phyloP scores from a whole-genome alignment of 2,113 vertebrate species.

The Aepyceros melampus region DNA sequence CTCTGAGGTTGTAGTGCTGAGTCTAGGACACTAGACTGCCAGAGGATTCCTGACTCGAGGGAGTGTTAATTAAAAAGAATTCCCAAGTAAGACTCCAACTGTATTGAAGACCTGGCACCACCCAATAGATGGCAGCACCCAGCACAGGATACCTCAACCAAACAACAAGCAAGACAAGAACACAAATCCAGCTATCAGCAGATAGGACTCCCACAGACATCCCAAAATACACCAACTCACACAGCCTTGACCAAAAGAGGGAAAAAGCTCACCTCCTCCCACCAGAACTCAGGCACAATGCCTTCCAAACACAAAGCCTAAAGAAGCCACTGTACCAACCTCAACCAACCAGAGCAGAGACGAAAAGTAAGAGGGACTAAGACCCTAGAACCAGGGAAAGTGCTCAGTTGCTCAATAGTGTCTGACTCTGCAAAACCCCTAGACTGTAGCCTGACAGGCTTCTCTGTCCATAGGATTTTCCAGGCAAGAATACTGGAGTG shows the following conservation, averaged over 20 bases:
- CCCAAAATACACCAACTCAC: not conserved
- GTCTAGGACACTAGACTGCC: not conserved
- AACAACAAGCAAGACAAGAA: not conserved
- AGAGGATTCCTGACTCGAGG: not conserved
- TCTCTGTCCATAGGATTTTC: not conserved
- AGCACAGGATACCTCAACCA: not conserved
- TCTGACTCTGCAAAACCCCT: not conserved
- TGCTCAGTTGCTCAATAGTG: not conserved
- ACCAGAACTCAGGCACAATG: not conserved
- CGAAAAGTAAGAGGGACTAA: not conserved
- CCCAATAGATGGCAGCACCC: not conserved
- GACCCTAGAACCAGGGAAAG: too few relatives aligned
- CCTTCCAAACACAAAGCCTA: not conserved
- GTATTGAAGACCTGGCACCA: not conserved
- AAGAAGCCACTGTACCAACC: not conserved
- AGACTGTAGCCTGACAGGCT: not conserved
- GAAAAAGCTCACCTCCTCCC: not conserved
- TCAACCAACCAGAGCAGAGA: not conserved
- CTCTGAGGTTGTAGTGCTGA: not conserved
- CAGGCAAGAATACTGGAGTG: not conserved
- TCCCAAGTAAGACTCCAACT: not conserved
- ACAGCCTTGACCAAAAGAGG: not conserved
- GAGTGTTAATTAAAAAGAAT: not conserved
- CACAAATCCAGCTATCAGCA: not conserved
- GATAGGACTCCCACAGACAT: not conserved